Evolutionary conservation across 2,113 vertebrate species (phyloP), one percentile per base, ranked within the genome.

Genomic region (Cepphus grylle): DNA sequence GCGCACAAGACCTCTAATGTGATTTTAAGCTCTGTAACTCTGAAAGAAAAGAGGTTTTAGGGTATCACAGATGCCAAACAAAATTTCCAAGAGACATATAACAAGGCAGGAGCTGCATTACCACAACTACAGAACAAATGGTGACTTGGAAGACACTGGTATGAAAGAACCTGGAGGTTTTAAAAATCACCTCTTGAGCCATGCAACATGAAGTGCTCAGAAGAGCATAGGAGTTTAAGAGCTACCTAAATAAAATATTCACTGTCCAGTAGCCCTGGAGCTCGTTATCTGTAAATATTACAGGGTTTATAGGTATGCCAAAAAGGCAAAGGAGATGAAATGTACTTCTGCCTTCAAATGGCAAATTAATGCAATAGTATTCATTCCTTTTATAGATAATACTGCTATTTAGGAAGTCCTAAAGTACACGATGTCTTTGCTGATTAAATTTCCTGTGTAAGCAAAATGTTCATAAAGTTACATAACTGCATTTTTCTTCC

Each of bases 371-470:
- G 77, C 61, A 89, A 96, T 95, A 86, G 23, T 78, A 72, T 67
- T 94, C 90, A 93, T 93, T 97, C 82, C 72, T 95, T 95, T 94
- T 72, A 71, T 15, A 94, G 96, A 89, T 94, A 96, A 90, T 36
- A 49, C 26, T 66, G 67, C 91, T 87, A 56, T 93, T 96, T 94
- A 95, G 96, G 95, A 97, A 97, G 89, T 95, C 43, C 70, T 85
- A 52, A 95, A 93, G 95, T 90, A 96, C 92, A 83, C 12, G n/a
- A 86, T 96, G 89, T 95, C 80, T 95, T 94, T 72, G 87, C 77
- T 96, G 95, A 96, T 97, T 97, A 95, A 71, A 95, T 96, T 97
- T 97, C 92, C 89, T 72, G 59, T 91, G 87, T 70, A 94, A 95
- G 85, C 63, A 93, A 96, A 94, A 50, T 21, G 59, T 59, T 92